Base-by-base conservation (phyloP, 2,888 invertebrate species). In the Lamproptera curius region DNA sequence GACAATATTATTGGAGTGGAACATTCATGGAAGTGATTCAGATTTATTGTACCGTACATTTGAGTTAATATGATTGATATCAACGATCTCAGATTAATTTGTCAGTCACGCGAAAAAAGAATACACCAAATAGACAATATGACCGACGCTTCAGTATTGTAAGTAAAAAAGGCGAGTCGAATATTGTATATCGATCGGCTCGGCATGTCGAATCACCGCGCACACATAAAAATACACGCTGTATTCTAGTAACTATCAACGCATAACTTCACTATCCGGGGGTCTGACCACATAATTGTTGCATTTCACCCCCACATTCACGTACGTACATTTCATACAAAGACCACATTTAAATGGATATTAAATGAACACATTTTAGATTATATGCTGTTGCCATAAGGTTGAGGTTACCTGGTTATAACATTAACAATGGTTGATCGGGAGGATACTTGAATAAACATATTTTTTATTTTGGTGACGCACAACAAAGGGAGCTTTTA, bases 401-500 rank as follows among this genome's bases (percentile, higher is more conserved):
- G 47, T 14, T 23, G 23, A 53, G 39, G 53, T 53, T 65, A 41
- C 33, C 35, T 46, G 3, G 11, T 14, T 31, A 16, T 9, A 1
- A 13, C 10, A 42, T 14, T 28, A 44, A 42, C 49, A 44, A 44
- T 36, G 45, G 44, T 58, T 54, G 59, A 50, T 45, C 44, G 44
- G 31, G 36, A 20, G 56, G 61, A 62, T 65, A 72, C 67, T 74
- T 67, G 61, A 64, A 61, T 58, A 73, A 67, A 64, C 63, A 64
- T 65, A 35, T 73, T 70, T 67, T 65, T 67, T 74, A 67, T 74
- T 77, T 75, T 72, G 65, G 70, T 71, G 74, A 67, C 64, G 62
- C 58, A 61, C 62, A 69, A 81, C 79, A 82, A 82, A 76, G 67
- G 76, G 59, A 57, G 63, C 67, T 69, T 77, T 79, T 81, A 82